These are phyloP conservation scores for Tachycineta bicolor DNA, from an alignment of 2,113 vertebrate species.

Conservation along the genomic window DNA sequence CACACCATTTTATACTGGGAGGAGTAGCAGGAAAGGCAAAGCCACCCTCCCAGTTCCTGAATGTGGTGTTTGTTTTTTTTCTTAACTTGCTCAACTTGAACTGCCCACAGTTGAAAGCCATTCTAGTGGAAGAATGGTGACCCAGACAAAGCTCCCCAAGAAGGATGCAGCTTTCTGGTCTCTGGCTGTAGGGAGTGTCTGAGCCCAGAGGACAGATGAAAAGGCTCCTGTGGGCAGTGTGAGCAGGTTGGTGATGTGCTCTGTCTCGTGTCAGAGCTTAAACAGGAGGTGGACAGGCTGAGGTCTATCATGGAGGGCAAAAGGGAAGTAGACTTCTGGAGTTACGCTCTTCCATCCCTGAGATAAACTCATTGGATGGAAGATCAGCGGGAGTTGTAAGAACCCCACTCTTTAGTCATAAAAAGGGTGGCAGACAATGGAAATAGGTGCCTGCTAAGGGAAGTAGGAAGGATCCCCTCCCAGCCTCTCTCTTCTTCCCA, in stretches of 20 bases:
- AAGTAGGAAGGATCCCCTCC: neutral
- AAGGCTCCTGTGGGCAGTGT: neutral
- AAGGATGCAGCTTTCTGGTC: fast-evolving
- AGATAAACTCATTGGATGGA: neutral
- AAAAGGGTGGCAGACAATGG: neutral
- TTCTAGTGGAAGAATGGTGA: neutral
- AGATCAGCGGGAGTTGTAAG: neutral
- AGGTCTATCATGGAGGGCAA: neutral
- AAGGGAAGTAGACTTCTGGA: neutral
- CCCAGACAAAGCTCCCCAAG: neutral
- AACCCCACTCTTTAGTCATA: neutral
- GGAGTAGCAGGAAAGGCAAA: neutral
- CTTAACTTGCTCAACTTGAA: neutral
- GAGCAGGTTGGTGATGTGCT: neutral
- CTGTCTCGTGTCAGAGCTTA: neutral
- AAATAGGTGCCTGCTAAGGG: neutral
- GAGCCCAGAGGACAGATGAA: neutral
- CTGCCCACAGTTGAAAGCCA: neutral
- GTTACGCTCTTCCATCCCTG: neutral
- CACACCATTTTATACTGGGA: neutral
- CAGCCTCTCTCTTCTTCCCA: neutral
- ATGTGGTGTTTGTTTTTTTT: neutral
- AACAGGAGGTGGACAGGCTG: neutral
- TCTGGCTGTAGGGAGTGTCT: neutral
- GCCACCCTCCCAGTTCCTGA: neutral